phyloP scores from a whole-genome alignment of 2,113 vertebrate species.

The Tyrannus savana region DNA sequence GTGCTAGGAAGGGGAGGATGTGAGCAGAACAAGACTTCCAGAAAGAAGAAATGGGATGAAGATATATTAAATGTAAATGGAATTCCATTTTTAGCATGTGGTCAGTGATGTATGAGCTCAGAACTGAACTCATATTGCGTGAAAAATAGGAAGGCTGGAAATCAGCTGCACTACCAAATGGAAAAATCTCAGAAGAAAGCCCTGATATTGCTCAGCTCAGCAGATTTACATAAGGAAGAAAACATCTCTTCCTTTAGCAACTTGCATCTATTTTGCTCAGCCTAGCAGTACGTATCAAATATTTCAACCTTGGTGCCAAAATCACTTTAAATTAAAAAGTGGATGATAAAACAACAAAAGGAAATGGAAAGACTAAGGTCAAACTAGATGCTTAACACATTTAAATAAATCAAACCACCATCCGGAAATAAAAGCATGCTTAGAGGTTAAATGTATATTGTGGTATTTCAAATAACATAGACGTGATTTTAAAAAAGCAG shows the following conservation, averaged over 20 bases:
- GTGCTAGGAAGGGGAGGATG: background rate
- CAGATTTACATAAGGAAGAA: background rate
- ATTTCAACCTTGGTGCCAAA: background rate
- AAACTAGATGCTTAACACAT: background rate
- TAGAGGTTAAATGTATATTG: background rate
- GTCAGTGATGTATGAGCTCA: slow-evolving; percentile 50
- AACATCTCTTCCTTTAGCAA: background rate
- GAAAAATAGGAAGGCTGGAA: slow-evolving; percentile 47
- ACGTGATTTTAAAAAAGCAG: background rate
- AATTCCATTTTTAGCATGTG: slow-evolving; percentile 46
- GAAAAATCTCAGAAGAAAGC: slow-evolving; percentile 16
- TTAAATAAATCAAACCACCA: background rate
- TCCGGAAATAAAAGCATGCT: background rate
- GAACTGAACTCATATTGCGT: background rate
- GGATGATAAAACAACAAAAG: background rate
- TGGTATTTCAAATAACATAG: background rate
- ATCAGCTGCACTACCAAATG: slow-evolving; percentile 10
- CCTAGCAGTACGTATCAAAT: background rate
- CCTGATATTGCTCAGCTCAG: background rate
- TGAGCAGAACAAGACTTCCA: background rate
- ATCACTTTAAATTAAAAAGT: background rate
- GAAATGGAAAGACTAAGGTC: background rate
- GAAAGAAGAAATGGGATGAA: background rate
- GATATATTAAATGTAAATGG: slow-evolving; percentile 41
- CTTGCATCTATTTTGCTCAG: background rate